Conservation (phyloP, 2,113 vertebrate species). For the Pelusios castaneus region DNA sequence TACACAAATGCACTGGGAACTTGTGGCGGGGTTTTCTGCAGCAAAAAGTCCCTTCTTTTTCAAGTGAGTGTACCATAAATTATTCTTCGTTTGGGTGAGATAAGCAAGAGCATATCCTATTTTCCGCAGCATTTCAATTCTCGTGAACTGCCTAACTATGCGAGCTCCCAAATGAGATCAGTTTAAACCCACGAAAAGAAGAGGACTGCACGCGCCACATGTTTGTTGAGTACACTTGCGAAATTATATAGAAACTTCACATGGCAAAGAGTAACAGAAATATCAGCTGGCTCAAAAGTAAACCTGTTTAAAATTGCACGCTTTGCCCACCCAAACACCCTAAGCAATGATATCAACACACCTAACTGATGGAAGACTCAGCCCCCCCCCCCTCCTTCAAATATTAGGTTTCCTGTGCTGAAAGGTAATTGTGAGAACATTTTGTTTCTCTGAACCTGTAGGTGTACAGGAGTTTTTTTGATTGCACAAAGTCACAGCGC, state of each 20-base stretch:
- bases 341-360: background rate
- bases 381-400: background rate
- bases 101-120: background rate
- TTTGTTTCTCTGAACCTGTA: background rate
- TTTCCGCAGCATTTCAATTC: background rate
- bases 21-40: background rate
- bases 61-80: background rate
- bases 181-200: background rate
- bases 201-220: background rate
- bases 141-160: background rate
- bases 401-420: background rate
- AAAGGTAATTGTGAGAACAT: background rate
- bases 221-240: background rate
- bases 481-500: constrained; percentile 67
- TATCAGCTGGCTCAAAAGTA: background rate
- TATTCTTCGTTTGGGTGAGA: background rate
- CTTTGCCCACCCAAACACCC: background rate
- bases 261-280: background rate
- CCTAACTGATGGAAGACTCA: background rate
- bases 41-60: background rate
- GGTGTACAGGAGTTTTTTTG: background rate
- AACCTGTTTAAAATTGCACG: background rate
- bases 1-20: background rate
- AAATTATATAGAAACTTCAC: background rate
- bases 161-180: background rate